Evolutionary conservation across 1,140 invertebrate species (phyloP), one percentile per base, ranked within the genome.

Genomic region (Bombus pascuorum): DNA sequence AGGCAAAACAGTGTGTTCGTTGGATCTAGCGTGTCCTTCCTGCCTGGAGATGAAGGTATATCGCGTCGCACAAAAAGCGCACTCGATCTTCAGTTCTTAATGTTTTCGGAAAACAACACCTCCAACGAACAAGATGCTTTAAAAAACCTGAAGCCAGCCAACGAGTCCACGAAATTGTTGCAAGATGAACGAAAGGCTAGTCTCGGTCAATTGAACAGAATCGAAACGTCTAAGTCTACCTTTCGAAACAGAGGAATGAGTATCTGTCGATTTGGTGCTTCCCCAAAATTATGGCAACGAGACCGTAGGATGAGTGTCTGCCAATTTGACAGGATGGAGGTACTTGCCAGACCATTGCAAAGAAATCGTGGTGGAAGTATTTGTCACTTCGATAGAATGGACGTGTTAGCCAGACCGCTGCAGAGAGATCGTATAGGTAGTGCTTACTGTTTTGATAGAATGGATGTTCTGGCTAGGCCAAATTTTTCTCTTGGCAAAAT

Each of bases 1-100:
- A 34, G 97, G 3, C 97, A 98, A 93, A 98, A 98, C 94, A 98
- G 98, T 4, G 97, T 98, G 9, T 98, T 98, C 93, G 97, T 98
- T 2, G 97, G 97, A 13, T 96, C 97, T 87, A 96, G 97, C 85
- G 93, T 97, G 85, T 96, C 97, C 32, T 83, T 95, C 32, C 90
- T 94, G n/a, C 92, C 93, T 37, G 89, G 91, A 53, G 88, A 90
- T 86, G 95, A 96, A 90, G 95, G 95, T 83, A 95, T 96, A 13
- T 97, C 97, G 0, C 94, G 97, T 5, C 96, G 97, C 86, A 96
- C 97, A 2, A 97, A 98, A 87, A 98, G 97, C 28, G 98, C 97
- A 0, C 96, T 98, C 83, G 97, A 98, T 93, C 96, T 98, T 12
- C 97, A 98, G 90, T 97, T 97, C 8, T 94, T 98, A 65, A 96